phyloP scores from a whole-genome alignment of 2,113 vertebrate genomes.

The Pogona vitticeps region DNA sequence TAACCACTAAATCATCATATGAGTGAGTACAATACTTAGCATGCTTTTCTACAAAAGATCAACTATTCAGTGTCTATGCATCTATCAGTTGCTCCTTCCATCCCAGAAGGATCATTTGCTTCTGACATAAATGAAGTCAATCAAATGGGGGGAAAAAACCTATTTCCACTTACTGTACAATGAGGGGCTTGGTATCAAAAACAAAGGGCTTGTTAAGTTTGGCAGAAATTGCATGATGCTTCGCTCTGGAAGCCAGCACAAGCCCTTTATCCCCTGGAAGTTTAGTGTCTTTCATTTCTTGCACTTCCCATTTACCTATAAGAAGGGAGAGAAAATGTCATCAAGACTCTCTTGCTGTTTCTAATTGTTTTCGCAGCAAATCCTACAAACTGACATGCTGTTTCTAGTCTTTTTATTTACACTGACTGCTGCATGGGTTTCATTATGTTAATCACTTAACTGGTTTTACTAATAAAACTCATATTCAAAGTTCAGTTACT shows the following conservation, averaged over 20 bases:
- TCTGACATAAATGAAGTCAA: no score
- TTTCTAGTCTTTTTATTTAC: neutral
- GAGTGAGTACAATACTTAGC: no score
- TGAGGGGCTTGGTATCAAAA: conserved; percentile 90
- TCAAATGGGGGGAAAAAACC: neutral
- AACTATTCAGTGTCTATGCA: neutral
- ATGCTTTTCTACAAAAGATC: neutral
- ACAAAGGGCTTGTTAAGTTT: conserved; percentile 88
- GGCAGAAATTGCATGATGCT: conserved; percentile 94
- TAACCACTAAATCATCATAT: no score
- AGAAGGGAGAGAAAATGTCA: conserved; percentile 1
- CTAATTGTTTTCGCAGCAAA: neutral
- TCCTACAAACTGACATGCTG: neutral
- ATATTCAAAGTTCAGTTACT: neutral
- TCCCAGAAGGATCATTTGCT: neutral
- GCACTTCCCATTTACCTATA: conserved; percentile 93
- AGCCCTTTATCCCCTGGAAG: conserved; percentile 95
- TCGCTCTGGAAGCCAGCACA: conserved; percentile 91
- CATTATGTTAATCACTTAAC: neutral
- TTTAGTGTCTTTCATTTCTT: conserved; percentile 93
- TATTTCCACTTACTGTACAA: conserved; percentile 90
- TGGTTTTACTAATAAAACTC: neutral
- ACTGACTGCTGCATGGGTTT: neutral
- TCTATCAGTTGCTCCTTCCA: neutral
- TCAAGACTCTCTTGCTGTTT: neutral